These are phyloP conservation scores for Zalophus californianus DNA, from an alignment of 2,797 vertebrate genomes.

Conservation along the genomic window DNA sequence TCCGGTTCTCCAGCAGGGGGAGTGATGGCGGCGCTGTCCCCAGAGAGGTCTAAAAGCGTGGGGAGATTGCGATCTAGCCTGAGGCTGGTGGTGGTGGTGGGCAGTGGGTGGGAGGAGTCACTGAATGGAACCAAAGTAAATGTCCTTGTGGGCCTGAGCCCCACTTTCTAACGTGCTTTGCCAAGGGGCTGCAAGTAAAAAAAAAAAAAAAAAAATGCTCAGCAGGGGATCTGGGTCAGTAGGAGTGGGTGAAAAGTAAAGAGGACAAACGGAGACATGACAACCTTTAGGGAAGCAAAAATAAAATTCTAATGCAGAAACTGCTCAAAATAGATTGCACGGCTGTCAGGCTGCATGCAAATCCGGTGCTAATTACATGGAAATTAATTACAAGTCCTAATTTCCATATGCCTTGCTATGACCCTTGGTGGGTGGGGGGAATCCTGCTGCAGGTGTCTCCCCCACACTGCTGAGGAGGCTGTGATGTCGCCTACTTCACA, in stretches of 20 bases:
- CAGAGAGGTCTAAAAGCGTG: neutral
- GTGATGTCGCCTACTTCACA: neutral
- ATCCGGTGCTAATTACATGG: constrained; percentile 55
- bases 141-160: neutral
- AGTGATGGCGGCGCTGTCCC: fast-evolving
- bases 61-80: neutral
- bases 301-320: constrained; percentile 67
- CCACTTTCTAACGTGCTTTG: neutral
- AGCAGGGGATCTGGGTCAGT: constrained; percentile 58
- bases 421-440: neutral
- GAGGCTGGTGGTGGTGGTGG: neutral
- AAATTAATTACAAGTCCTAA: constrained; percentile 44
- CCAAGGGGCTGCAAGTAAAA: neutral
- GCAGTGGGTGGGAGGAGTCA: neutral
- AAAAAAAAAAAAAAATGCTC: neutral
- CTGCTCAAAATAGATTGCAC: constrained; percentile 49
- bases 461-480: neutral
- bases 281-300: constrained; percentile 68
- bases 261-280: constrained; percentile 16
- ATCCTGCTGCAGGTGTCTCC: neutral
- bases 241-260: constrained; percentile 22
- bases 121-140: neutral
- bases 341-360: constrained; percentile 37
- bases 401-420: neutral
- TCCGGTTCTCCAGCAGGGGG: neutral